Evolutionary conservation across 1,140 invertebrate genomes (phyloP), one percentile per base, ranked within the genome.

Genomic region (Coptotermes formosanus): DNA sequence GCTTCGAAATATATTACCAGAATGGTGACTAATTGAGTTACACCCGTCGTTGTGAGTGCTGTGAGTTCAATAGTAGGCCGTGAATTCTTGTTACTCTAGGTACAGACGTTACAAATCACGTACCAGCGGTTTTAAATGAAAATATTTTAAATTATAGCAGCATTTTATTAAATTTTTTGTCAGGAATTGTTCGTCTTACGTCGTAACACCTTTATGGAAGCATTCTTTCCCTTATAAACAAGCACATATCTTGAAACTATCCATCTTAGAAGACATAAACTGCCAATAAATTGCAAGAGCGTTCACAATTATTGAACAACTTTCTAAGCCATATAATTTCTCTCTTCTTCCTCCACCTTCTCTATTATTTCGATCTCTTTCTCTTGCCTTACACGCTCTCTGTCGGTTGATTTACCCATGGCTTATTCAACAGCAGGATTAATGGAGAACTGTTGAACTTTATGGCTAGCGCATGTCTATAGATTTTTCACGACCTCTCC

Each of bases 371-470:
- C 59, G 1, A 25, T 75, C 64, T n/a, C 64, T 30, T 85, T 85
- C 48, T 52, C 82, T 45, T 30, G 16, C 82, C 25, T 14, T n/a
- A 83, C 23, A 25, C 16, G 43, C 85, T 32, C 85, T 85, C 44
- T 48, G 44, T 64, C 38, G 2, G 85, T 59, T 25, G 85, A 59
- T 75, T 85, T 64, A 85, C 85, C 64, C 85, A 43, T 75, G 85
- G 85, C 85, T 59, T 85, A 64, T 75, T 85, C 85, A 85, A 44
- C 85, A 21, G 52, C 64, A 75, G 85, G 85, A 85, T 85, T 85
- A 85, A 85, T 85, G 85, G 85, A 64, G 59, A 81, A 44, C 59
- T 85, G 85, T 82, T 85, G 64, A 85, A 85, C 85, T 85, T 85
- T 82, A 85, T 55, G 85, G 85, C 85, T 85, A 52, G 85, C 85